These are phyloP conservation scores for Danio tinwini DNA, from an alignment of 2,797 vertebrate genomes.

Conservation along the genomic window DNA sequence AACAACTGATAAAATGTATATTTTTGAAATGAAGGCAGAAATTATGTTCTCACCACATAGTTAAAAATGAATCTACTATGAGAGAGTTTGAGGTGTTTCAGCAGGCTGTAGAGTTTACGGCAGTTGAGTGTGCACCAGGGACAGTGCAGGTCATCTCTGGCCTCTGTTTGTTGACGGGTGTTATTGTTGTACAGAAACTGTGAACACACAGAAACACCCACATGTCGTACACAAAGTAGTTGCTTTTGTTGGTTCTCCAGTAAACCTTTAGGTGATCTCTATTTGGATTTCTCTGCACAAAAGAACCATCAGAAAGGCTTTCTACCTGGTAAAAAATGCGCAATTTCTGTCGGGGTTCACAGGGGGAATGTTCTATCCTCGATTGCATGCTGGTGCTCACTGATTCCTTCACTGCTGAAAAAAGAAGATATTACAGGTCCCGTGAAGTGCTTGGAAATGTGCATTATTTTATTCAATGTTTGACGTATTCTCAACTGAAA, in stretches of 20 bases:
- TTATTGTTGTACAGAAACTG: constrained; percentile 98
- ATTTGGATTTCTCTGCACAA: background rate
- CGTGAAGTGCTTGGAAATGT: too few relatives aligned
- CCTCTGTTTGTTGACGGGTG: constrained; percentile 96
- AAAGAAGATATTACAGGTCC: background rate
- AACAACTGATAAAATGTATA: background rate
- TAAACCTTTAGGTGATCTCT: background rate
- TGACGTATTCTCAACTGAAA: too few relatives aligned
- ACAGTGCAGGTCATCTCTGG: constrained; percentile 95
- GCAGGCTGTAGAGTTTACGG: constrained; percentile 96
- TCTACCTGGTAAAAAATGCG: constrained; percentile 98
- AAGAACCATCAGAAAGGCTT: background rate
- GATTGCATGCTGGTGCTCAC: constrained; percentile 88
- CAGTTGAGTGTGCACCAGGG: constrained; percentile 99
- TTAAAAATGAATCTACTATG: constrained; percentile 99
- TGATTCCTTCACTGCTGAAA: constrained; percentile 90
- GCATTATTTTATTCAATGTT: background rate
- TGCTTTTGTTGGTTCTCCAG: background rate
- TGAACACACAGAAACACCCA: background rate
- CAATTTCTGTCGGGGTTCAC: constrained; percentile 93
- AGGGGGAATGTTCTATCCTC: constrained; percentile 89
- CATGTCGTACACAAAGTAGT: background rate
- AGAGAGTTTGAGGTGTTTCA: constrained; percentile 98
- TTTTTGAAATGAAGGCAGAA: constrained; percentile 1
- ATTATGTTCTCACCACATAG: constrained; percentile 87